phyloP scores from a whole-genome alignment of 1,140 invertebrate species.

The Calephelis nemesis region DNA sequence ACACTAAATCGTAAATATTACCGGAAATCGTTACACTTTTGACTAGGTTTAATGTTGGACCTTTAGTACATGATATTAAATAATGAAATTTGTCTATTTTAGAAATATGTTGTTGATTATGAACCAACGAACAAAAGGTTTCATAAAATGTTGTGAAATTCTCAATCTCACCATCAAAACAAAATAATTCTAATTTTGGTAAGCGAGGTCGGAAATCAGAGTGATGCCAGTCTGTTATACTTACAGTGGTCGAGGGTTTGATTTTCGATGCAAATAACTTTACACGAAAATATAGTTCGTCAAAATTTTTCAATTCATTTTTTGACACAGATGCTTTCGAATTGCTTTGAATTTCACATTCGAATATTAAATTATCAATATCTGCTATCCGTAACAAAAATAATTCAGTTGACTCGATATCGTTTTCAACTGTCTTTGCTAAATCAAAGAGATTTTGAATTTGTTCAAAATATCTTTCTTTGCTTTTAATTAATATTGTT shows the following conservation, averaged over 20 bases:
- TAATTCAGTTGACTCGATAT: background rate
- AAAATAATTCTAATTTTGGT: conserved; percentile 5
- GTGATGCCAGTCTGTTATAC: too few species aligned
- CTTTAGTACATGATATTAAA: conserved; percentile 12
- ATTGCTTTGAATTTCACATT: background rate
- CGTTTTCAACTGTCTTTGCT: background rate
- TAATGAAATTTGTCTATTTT: conserved; percentile 12
- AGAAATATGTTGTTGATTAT: background rate
- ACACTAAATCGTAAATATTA: too few species aligned
- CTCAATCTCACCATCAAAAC: too few species aligned
- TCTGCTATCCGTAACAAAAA: background rate
- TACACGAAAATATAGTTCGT: conserved; percentile 1
- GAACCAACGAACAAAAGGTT: background rate
- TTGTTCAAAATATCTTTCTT: conserved; percentile 5
- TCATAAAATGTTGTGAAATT: too few species aligned
- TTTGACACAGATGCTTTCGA: background rate
- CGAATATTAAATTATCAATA: too few species aligned
- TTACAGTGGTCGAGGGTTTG: too few species aligned
- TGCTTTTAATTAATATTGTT: background rate
- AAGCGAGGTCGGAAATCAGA: too few species aligned
- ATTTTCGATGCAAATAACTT: background rate
- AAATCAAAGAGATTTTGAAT: background rate
- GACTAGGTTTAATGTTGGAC: background rate
- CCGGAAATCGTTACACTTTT: too few species aligned
- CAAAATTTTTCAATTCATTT: background rate